Percentiles rank a stretch among this genome's conserved stretches.
These are phyloP conservation scores for Petromus typicus DNA, from an alignment of 2,113 vertebrate species.

Conservation along the genomic window DNA sequence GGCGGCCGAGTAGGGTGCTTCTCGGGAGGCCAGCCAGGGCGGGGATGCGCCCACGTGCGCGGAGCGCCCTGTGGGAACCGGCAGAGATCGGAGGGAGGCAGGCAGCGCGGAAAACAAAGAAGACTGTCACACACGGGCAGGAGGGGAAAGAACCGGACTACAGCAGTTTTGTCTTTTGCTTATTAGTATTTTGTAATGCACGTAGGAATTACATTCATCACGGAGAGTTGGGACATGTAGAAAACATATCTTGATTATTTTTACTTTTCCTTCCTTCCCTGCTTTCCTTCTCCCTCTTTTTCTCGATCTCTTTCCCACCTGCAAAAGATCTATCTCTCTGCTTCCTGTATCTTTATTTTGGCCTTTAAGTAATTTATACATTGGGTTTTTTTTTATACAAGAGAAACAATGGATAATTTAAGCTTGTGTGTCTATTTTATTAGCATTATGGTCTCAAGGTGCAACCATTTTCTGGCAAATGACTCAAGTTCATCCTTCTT, in stretches of 20 bases:
- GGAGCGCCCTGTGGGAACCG: not conserved
- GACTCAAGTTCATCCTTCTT: not conserved
- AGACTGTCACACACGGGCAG: not conserved
- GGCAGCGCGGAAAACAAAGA: not conserved
- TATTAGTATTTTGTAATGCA: not conserved
- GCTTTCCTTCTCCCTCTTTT: not conserved
- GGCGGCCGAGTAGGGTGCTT: not conserved
- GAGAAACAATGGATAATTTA: not conserved
- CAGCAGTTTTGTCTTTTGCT: not conserved
- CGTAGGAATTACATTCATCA: not conserved
- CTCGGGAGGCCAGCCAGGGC: not conserved
- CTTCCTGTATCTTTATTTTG: not conserved
- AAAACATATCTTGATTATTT: not conserved
- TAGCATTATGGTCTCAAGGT: not conserved
- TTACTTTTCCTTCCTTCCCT: not conserved
- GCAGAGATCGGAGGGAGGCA: not conserved
- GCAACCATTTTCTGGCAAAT: not conserved
- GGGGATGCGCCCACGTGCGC: not conserved
- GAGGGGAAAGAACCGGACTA: not conserved
- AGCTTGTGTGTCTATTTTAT: not conserved
- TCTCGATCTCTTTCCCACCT: not conserved
- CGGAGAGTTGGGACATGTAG: not conserved
- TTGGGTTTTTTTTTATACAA: not conserved
- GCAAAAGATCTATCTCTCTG: not conserved
- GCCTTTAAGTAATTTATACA: not conserved